Evolutionary conservation across 2,113 vertebrate species (phyloP).

Genomic region (Psettodes erumei): DNA sequence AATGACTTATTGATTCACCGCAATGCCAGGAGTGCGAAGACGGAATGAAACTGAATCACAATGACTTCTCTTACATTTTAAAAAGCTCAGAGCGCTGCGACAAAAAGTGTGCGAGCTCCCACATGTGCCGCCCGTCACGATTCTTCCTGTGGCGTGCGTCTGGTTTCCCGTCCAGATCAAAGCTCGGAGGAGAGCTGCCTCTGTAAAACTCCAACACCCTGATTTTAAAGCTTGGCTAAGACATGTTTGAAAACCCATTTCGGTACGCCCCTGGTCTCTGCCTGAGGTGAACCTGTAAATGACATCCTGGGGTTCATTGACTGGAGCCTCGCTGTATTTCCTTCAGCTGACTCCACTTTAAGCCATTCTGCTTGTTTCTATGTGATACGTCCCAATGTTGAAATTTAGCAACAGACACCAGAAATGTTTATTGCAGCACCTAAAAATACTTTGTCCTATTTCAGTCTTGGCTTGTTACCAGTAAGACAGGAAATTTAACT

Average conservation of each 20-base stretch:
- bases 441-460: background rate
- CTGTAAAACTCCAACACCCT: conserved; percentile 46
- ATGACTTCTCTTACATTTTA: conserved; percentile 10
- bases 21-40: background rate
- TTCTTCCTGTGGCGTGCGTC: conserved; percentile 43
- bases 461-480: background rate
- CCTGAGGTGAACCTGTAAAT: conserved; percentile 35
- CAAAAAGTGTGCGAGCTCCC: conserved; percentile 21
- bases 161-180: conserved; percentile 67
- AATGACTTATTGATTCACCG: background rate
- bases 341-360: conserved; percentile 9
- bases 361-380: background rate
- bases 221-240: conserved; percentile 25
- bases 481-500: background rate
- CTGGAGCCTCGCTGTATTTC: background rate
- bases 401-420: background rate
- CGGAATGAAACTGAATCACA: too few species aligned
- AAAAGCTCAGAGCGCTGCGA: background rate
- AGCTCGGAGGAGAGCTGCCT: conserved; percentile 25
- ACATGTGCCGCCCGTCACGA: conserved; percentile 31
- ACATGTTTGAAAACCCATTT: conserved; percentile 21
- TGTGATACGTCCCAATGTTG: background rate
- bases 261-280: background rate
- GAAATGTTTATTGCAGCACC: conserved; percentile 7
- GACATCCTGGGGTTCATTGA: conserved; percentile 16